phyloP scores from a whole-genome alignment of 1,140 invertebrate genomes.

The Drosophila serrata region DNA sequence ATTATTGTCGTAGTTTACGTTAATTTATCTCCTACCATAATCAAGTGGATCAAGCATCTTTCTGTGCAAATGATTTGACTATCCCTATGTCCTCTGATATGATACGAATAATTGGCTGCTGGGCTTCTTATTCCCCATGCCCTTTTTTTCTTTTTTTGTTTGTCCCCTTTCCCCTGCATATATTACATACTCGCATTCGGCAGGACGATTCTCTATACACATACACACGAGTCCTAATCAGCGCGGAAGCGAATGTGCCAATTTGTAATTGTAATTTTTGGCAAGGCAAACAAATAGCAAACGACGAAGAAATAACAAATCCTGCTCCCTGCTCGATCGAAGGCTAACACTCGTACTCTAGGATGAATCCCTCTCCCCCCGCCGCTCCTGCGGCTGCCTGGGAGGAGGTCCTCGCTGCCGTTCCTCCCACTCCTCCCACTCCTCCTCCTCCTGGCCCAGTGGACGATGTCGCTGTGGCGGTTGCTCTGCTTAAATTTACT shows the following conservation, averaged over 20 bases:
- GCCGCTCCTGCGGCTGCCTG: constrained; percentile 5
- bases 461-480: constrained; percentile 53
- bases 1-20: constrained; percentile 85
- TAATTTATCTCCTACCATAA: constrained; percentile 69
- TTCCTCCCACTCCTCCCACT: too few species aligned
- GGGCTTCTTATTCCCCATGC: not conserved
- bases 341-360: constrained; percentile 85
- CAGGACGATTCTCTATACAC: constrained; percentile 21
- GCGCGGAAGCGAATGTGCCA: constrained; percentile 54
- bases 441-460: constrained; percentile 11
- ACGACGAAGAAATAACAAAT: constrained; percentile 35
- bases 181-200: constrained; percentile 28
- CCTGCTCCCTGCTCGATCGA: constrained; percentile 38
- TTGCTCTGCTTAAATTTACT: constrained; percentile 71
- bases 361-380: constrained; percentile 66
- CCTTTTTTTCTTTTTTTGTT: too few species aligned
- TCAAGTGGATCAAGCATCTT: constrained; percentile 52
- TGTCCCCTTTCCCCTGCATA: constrained; percentile 2
- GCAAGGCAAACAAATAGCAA: constrained; percentile 45
- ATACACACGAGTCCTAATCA: constrained; percentile 55
- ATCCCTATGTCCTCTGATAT: constrained; percentile 36
- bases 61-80: constrained; percentile 27
- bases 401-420: constrained; percentile 9
- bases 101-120: constrained; percentile 55
- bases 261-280: constrained; percentile 79